Conservation (phyloP, 2,113 vertebrate species). For the Litocranius walleri region DNA sequence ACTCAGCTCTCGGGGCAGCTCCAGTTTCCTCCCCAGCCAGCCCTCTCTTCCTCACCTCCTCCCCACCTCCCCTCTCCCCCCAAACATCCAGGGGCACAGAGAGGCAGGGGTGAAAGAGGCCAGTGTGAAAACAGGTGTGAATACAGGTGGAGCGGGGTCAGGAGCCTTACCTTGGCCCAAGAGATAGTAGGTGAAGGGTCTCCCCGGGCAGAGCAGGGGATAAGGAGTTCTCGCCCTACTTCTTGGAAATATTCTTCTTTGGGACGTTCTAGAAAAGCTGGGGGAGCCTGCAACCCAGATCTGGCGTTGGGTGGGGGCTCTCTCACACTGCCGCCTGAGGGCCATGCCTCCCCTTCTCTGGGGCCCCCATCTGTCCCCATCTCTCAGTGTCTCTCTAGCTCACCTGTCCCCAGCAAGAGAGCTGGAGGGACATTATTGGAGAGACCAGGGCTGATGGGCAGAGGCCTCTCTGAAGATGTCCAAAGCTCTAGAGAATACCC, state of each 20-base stretch:
- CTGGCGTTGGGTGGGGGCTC: background rate
- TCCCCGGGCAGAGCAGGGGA: constrained; percentile 87
- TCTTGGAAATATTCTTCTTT: constrained; percentile 94
- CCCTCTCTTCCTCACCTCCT: background rate
- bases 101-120: background rate
- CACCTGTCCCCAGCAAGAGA: background rate
- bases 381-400: background rate
- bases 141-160: fast-evolving
- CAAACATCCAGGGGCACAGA: background rate
- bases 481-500: background rate
- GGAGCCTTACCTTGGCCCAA: constrained; percentile 90
- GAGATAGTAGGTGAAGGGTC: constrained; percentile 89
- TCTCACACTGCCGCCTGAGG: background rate
- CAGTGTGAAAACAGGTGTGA: background rate
- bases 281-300: constrained; percentile 87
- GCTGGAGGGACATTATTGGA: background rate
- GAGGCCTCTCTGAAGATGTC: background rate
- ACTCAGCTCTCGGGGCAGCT: background rate
- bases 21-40: background rate
- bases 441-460: background rate
- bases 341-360: too few relatives aligned
- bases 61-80: background rate
- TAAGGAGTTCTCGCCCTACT: constrained; percentile 90
- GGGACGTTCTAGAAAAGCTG: constrained; percentile 84
- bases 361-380: background rate